Base-by-base conservation (phyloP, 2,888 invertebrate species). In the Agrotis puta region DNA sequence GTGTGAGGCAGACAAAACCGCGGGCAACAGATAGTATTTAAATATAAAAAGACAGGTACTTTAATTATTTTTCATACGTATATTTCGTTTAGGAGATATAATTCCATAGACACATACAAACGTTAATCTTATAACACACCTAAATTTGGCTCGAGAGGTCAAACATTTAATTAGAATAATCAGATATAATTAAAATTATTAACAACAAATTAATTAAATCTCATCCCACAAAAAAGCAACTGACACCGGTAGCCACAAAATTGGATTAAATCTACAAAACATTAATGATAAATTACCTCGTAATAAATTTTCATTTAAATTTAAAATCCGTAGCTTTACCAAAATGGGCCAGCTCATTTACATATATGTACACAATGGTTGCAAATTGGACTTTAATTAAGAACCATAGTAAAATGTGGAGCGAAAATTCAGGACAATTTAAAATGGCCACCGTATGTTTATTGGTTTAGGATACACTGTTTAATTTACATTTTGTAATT, bases 221-320 rank as follows among this genome's bases (percentile, higher is more conserved):
- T 47, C 24, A 48, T 24, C 13, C 13, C 7, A n/a, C 24, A 45
- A 54, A 48, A n/a, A 24, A 16, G 2, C 14, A 64, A 33, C 9
- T 24, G 39, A 27, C 50, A 51, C 20, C 20, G 47, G 43, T 39
- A 43, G 18, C 27, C 22, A 45, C 22, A 64, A 51, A 24, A 64
- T 61, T 33, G 48, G 47, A 50, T 66, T 61, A 62, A 61, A 51
- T 7, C 16, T 7, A 51, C 54, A 50, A 59, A 57, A 77, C 61
- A 54, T 69, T 64, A 66, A 77, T 77, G 24, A 77, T 59, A 33
- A 69, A 68, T 74, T 47, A 51, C 50, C 39, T 61, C 24, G 48
- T 57, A 70, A 75, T 81, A 72, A 82, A 74, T 74, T 68, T 70
- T 70, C 48, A 72, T 79, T 69, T 56, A 64, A 70, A 76, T 61